A percentile compares a stretch with the other conserved stretches of the same genome.
Evolutionary conservation across 2,113 vertebrate genomes (phyloP).

Genomic region (Pontoporia blainvillei): DNA sequence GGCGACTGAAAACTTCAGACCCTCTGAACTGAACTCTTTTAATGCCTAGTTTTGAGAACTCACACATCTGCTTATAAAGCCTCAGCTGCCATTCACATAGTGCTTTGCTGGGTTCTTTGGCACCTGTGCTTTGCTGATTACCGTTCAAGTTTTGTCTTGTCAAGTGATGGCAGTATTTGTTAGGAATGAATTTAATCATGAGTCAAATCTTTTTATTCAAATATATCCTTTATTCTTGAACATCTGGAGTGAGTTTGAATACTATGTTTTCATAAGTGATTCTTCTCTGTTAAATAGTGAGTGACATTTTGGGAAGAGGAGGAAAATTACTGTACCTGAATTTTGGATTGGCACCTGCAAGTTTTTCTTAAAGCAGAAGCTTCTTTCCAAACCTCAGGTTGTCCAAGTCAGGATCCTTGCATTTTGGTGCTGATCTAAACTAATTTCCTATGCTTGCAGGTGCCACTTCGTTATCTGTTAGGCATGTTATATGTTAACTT

Average conservation of each 20-base stretch:
- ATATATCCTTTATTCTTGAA: background rate
- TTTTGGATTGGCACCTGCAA: background rate
- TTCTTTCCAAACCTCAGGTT: background rate
- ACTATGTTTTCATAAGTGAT: background rate
- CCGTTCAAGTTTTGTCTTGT: background rate
- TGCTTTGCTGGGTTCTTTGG: background rate
- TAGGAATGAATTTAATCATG: background rate
- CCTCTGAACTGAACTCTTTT: background rate
- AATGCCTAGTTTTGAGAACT: background rate
- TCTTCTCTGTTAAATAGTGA: background rate
- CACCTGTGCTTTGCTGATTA: background rate
- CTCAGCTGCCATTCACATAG: background rate
- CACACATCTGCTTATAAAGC: background rate
- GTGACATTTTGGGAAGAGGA: background rate
- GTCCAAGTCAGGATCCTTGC: background rate
- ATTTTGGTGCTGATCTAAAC: background rate
- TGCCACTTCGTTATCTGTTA: slow-evolving; percentile 93
- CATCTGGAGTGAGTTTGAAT: background rate
- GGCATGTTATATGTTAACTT: slow-evolving; percentile 98
- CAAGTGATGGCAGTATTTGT: background rate
- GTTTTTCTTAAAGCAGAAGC: background rate
- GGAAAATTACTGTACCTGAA: background rate
- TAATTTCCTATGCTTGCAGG: slow-evolving; percentile 79
- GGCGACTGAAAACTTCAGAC: background rate
- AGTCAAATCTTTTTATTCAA: background rate